A percentile compares a stretch with the other conserved stretches of the same genome.
These are phyloP conservation scores for Cremastinae sp. DNA, from an alignment of 2,888 invertebrate species.

Conservation along the genomic window DNA sequence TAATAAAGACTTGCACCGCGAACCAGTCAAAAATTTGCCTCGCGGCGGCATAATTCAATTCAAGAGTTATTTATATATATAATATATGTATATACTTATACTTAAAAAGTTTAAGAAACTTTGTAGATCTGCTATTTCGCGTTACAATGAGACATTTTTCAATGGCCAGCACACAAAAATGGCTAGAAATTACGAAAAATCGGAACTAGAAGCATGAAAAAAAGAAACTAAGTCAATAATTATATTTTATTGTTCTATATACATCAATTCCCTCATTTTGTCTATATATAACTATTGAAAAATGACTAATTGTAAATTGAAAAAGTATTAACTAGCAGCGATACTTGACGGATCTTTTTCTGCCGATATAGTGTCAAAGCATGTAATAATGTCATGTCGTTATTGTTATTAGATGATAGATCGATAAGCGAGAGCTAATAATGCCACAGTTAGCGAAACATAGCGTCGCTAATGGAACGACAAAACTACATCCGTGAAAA, in stretches of 20 bases:
- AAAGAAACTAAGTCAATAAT: too few relatives aligned
- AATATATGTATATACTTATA: too few relatives aligned
- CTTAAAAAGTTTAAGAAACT: too few relatives aligned
- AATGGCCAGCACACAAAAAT: too few relatives aligned
- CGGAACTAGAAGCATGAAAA: too few relatives aligned
- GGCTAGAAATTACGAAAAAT: too few relatives aligned
- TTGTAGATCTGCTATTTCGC: too few relatives aligned
- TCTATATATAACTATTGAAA: too few relatives aligned
- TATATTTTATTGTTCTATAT: too few relatives aligned
- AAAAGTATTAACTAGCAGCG: background rate
- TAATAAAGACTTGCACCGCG: slow-evolving; percentile 7
- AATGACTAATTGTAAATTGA: slow-evolving; percentile 9
- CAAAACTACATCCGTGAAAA: slow-evolving; percentile 45
- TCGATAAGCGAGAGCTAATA: slow-evolving; percentile 48
- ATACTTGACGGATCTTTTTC: background rate
- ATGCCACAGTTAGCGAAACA: slow-evolving; percentile 59
- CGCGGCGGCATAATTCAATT: slow-evolving; percentile 22
- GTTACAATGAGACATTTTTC: too few relatives aligned
- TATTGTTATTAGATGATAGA: slow-evolving; percentile 15
- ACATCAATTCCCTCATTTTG: too few relatives aligned
- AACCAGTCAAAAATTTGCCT: background rate
- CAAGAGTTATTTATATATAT: slow-evolving; percentile 45
- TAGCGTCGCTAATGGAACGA: slow-evolving; percentile 54
- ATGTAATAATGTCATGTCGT: background rate
- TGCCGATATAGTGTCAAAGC: slow-evolving; percentile 2